These are phyloP conservation scores for Gymnoscelis rufifasciata DNA, from an alignment of 2,888 invertebrate species.

Conservation along the genomic window DNA sequence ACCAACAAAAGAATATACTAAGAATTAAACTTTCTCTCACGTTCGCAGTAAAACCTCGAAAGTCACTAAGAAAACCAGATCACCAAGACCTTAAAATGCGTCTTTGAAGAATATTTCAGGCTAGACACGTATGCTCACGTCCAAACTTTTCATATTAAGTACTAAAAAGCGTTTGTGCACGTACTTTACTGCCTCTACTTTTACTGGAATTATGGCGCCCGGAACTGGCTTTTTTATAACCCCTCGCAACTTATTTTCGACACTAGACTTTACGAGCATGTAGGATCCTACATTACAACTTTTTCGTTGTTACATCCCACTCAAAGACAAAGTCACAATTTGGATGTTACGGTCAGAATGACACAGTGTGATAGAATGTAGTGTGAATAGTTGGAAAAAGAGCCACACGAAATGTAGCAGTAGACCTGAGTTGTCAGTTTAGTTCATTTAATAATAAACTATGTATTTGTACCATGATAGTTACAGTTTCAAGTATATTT, in stretches of 20 bases:
- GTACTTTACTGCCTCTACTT: conserved; percentile 16
- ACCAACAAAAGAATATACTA: no score
- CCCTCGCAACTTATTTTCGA: conserved; percentile 23
- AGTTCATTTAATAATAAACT: no score
- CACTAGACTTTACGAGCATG: conserved; percentile 28
- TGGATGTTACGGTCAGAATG: conserved; percentile 12
- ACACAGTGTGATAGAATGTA: not conserved
- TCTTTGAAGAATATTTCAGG: not conserved
- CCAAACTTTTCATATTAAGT: conserved; percentile 10
- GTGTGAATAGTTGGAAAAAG: not conserved
- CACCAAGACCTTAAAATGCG: not conserved
- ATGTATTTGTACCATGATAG: no score
- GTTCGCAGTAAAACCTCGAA: no score
- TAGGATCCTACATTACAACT: conserved; percentile 28
- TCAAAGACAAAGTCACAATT: conserved; percentile 28
- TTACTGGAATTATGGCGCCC: conserved; percentile 17
- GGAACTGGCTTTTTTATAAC: conserved; percentile 25
- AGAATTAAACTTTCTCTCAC: no score
- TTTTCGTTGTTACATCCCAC: conserved; percentile 25
- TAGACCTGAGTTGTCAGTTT: no score
- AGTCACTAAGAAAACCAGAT: no score
- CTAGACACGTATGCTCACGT: conserved; percentile 2
- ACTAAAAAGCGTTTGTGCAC: conserved; percentile 3
- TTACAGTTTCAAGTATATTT: no score
- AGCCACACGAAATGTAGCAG: no score